Conservation (phyloP, 2,797 vertebrate species). For the Catharus ustulatus region DNA sequence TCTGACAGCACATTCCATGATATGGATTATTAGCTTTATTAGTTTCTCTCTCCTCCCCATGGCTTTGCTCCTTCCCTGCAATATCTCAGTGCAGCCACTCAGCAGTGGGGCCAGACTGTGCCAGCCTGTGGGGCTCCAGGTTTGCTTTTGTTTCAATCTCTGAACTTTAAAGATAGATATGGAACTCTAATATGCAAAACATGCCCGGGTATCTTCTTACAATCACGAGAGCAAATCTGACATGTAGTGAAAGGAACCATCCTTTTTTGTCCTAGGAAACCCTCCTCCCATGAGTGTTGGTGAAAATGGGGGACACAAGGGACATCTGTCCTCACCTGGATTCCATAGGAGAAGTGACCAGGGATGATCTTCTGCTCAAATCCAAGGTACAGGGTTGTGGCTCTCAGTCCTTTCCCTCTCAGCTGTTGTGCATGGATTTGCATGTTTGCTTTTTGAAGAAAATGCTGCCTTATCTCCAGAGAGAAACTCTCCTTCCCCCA, state of each 20-base stretch:
- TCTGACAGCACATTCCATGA: not conserved
- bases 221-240: not conserved
- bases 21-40: not conserved
- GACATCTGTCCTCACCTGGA: constrained; percentile 93
- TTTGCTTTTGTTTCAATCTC: not conserved
- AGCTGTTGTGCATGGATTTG: not conserved
- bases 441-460: not conserved
- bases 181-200: not conserved
- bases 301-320: constrained; percentile 84
- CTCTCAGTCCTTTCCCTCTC: not conserved
- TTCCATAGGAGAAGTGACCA: constrained; percentile 94
- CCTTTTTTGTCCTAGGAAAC: not conserved
- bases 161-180: not conserved
- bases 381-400: constrained; percentile 83
- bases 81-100: not conserved
- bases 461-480: not conserved
- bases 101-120: not conserved
- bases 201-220: not conserved
- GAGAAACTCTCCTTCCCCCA: not conserved
- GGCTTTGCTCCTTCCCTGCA: not conserved
- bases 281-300: not conserved
- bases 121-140: not conserved
- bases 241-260: not conserved
- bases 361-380: constrained; percentile 93
- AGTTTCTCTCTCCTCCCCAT: not conserved